Evolutionary conservation across 2,888 invertebrate genomes (phyloP).

Genomic region (Pterobdella sp.): DNA sequence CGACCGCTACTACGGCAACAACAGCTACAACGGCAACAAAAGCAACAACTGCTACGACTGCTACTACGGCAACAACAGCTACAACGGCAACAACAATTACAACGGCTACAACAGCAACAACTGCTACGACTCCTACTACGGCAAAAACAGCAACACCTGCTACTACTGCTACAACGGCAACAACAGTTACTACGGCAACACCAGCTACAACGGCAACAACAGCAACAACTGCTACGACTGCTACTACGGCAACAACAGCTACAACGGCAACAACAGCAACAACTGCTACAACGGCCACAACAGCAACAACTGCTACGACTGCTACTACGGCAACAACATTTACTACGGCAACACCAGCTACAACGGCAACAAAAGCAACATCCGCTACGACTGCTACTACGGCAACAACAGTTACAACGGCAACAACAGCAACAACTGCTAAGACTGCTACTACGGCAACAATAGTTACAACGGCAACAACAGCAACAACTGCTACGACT

Average conservation of each 20-base stretch:
- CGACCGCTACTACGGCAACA: not conserved
- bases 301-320: no score
- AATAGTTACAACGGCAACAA: no score
- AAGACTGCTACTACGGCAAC: no score
- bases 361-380: no score
- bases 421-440: no score
- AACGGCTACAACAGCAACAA: not conserved
- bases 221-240: not conserved
- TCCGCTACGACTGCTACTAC: no score
- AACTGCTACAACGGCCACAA: not conserved
- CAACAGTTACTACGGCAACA: not conserved
- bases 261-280: not conserved
- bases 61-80: not conserved
- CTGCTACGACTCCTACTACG: not conserved
- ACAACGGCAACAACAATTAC: not conserved
- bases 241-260: not conserved
- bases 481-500: no score
- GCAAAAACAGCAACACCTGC: not conserved
- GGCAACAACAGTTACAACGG: no score
- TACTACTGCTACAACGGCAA: not conserved
- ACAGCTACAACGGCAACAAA: not conserved
- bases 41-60: not conserved
- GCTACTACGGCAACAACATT: no score
- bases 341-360: no score
- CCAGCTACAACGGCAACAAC: not conserved